Conservation (phyloP, 2,113 vertebrate species). For the Leucopsar rothschildi region DNA sequence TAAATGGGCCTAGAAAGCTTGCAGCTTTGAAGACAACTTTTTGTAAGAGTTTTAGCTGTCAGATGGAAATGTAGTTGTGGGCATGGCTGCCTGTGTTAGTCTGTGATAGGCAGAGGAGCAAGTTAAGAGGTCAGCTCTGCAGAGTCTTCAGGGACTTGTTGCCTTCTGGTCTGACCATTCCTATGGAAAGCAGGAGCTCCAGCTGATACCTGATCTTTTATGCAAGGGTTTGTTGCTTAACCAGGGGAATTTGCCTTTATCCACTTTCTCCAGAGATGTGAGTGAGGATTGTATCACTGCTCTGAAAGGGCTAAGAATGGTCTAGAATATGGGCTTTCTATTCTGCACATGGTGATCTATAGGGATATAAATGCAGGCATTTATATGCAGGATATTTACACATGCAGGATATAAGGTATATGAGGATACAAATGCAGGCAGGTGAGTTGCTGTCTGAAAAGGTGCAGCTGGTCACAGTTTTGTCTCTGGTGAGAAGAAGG, state of each 20-base stretch:
- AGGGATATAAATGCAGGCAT: not conserved
- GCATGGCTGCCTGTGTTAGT: not conserved
- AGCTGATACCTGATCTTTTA: not conserved
- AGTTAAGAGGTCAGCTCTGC: not conserved
- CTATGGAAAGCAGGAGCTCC: not conserved
- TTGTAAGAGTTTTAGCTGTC: not conserved
- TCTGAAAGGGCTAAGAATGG: not conserved
- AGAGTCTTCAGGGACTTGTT: not conserved
- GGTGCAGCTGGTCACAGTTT: not conserved
- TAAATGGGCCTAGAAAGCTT: not conserved
- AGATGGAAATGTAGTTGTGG: not conserved
- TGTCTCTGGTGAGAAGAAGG: not conserved
- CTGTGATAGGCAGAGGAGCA: not conserved
- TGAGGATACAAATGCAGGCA: not conserved
- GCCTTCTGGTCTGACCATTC: not conserved
- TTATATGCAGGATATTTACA: too few relatives aligned
- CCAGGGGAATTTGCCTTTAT: not conserved
- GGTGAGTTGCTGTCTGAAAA: not conserved
- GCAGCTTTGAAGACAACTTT: not conserved
- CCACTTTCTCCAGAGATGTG: rapidly evolving
- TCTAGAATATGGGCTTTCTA: not conserved
- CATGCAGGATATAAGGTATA: too few relatives aligned
- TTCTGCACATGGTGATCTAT: rapidly evolving
- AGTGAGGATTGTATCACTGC: rapidly evolving
- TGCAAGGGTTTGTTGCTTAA: not conserved